Conservation (phyloP, 2,113 vertebrate species). For the Clarias macrocephalus region DNA sequence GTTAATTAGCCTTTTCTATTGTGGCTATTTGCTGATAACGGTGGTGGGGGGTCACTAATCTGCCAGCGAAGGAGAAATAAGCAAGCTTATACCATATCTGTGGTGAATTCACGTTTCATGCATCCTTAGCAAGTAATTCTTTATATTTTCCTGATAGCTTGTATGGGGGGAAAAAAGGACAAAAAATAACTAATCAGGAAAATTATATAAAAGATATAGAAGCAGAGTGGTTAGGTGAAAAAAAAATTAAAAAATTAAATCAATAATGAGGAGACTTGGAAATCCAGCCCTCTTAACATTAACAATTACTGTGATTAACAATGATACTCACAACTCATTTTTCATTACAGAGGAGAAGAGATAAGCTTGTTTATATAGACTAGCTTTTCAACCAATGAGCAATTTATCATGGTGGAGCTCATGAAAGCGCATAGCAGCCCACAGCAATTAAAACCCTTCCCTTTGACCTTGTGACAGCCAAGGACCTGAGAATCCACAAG, state of each 20-base stretch:
- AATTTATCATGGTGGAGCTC: conserved; percentile 78
- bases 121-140: conserved; percentile 68
- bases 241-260: conserved; percentile 85
- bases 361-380: conserved; percentile 89
- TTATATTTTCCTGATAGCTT: conserved; percentile 63
- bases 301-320: conserved; percentile 91
- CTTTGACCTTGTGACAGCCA: conserved; percentile 82
- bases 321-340: conserved; percentile 88
- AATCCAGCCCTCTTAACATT: conserved; percentile 84
- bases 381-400: conserved; percentile 73
- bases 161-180: conserved; percentile 49
- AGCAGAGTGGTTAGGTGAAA: conserved; percentile 72
- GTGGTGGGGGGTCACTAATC: conserved; percentile 44
- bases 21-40: conserved; percentile 41
- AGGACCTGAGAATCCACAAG: conserved; percentile 63
- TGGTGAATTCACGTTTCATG: conserved; percentile 59
- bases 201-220: conserved; percentile 67
- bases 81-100: conserved; percentile 46
- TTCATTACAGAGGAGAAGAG: conserved; percentile 83
- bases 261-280: conserved; percentile 81
- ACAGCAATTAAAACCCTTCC: conserved; percentile 90
- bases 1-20: conserved; percentile 52
- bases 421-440: conserved; percentile 71
- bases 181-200: conserved; percentile 75
- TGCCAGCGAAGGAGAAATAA: conserved; percentile 43